phyloP scores from a whole-genome alignment of 2,113 vertebrate genomes.

The Microtus oregoni region DNA sequence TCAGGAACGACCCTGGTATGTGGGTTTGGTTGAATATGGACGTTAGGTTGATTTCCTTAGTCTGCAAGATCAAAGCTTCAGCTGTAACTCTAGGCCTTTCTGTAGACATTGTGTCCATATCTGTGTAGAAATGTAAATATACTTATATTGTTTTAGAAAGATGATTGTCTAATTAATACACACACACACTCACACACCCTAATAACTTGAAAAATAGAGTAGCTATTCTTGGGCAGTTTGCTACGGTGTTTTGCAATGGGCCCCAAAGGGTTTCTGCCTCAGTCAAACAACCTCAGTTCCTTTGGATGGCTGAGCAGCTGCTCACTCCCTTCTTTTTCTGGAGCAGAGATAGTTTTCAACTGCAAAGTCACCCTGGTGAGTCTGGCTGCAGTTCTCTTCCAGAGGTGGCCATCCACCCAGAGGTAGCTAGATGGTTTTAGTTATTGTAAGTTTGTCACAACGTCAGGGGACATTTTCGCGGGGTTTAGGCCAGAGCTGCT shows the following conservation, averaged over 20 bases:
- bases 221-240: background rate
- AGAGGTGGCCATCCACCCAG: background rate
- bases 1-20: background rate
- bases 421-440: background rate
- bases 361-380: background rate
- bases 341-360: background rate
- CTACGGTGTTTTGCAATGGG: background rate
- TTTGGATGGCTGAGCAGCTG: background rate
- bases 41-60: constrained; percentile 45
- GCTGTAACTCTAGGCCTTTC: background rate
- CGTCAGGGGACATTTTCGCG: background rate
- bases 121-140: background rate
- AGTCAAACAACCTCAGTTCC: background rate
- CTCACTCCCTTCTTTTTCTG: background rate
- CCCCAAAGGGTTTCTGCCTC: background rate
- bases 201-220: background rate
- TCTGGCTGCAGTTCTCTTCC: background rate
- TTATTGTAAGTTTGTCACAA: background rate
- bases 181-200: too few species aligned
- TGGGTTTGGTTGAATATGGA: constrained; percentile 42
- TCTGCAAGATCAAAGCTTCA: background rate
- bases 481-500: background rate
- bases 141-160: background rate
- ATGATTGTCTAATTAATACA: background rate
- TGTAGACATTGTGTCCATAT: background rate